phyloP scores from a whole-genome alignment of 2,113 vertebrate genomes.

The Natator depressus region DNA sequence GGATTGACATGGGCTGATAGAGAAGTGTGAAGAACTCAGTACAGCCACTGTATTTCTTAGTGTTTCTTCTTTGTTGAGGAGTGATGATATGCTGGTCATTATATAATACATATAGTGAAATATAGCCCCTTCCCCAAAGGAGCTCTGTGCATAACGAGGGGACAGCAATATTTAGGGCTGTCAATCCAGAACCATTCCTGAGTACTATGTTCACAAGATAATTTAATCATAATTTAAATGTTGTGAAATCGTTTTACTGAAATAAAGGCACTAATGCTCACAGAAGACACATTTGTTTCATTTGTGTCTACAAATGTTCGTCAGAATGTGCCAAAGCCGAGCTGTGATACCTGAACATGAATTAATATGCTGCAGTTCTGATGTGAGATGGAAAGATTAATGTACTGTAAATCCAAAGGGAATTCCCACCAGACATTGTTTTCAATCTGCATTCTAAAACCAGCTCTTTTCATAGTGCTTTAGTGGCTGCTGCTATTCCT shows the following conservation, averaged over 20 bases:
- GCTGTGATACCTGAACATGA: slow-evolving; percentile 23
- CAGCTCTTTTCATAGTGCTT: slow-evolving; percentile 4
- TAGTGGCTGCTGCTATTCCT: slow-evolving; percentile 46
- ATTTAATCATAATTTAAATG: neutral
- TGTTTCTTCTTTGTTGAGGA: neutral
- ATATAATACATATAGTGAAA: neutral
- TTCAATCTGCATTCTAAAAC: slow-evolving; percentile 27
- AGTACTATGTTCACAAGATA: slow-evolving; percentile 3
- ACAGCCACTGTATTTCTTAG: accelerated
- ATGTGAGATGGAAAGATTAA: slow-evolving; percentile 40
- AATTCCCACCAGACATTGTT: slow-evolving; percentile 59
- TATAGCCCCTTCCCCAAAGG: neutral
- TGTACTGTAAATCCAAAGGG: slow-evolving; percentile 20
- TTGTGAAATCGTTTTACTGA: neutral
- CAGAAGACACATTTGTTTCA: neutral
- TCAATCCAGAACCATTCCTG: neutral
- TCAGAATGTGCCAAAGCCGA: slow-evolving; percentile 2
- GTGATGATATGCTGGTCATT: neutral
- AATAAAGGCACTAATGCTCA: neutral
- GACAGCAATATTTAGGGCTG: accelerated
- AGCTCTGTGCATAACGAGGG: neutral
- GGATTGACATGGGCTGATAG: accelerated
- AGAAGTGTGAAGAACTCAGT: accelerated
- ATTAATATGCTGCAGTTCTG: slow-evolving; percentile 15
- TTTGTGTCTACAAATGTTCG: slow-evolving; percentile 42